These are phyloP conservation scores for Zelleria hepariella DNA, from an alignment of 2,888 invertebrate genomes.

Conservation along the genomic window DNA sequence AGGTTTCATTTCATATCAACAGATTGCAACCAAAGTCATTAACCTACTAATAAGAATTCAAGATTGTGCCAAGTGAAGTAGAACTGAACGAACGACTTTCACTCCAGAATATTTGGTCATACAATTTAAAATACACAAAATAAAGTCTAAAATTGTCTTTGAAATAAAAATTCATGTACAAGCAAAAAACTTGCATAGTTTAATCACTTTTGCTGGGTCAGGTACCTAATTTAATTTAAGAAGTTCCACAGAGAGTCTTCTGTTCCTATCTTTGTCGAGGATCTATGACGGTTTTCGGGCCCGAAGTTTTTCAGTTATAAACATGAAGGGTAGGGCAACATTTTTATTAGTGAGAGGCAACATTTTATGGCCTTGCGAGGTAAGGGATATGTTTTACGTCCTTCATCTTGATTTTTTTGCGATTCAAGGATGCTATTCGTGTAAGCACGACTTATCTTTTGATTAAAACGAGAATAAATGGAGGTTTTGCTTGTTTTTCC, in stretches of 20 bases:
- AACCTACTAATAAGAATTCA: too few species aligned
- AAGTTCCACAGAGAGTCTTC: neutral
- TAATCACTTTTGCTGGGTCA: too few species aligned
- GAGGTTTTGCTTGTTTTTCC: too few species aligned
- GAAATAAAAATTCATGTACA: too few species aligned
- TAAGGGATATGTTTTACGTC: constrained; percentile 38
- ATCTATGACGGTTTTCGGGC: neutral
- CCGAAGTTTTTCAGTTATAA: neutral
- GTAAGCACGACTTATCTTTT: neutral
- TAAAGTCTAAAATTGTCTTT: too few species aligned
- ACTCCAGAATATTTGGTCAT: too few species aligned
- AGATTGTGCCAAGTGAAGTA: too few species aligned
- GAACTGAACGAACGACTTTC: too few species aligned
- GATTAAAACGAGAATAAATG: neutral
- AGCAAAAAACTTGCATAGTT: too few species aligned
- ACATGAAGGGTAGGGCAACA: neutral
- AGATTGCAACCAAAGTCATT: too few species aligned
- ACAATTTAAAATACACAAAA: too few species aligned
- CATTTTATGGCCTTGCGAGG: constrained; percentile 34
- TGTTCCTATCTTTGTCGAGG: neutral
- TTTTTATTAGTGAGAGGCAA: constrained; percentile 2
- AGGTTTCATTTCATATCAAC: too few species aligned
- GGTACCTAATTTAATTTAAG: neutral
- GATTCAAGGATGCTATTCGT: constrained; percentile 12
- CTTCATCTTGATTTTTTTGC: constrained; percentile 18